Percentiles rank a stretch among this genome's conserved stretches.
Evolutionary conservation across 2,113 vertebrate species (phyloP).

Genomic region (Oncorhynchus gorbuscha): DNA sequence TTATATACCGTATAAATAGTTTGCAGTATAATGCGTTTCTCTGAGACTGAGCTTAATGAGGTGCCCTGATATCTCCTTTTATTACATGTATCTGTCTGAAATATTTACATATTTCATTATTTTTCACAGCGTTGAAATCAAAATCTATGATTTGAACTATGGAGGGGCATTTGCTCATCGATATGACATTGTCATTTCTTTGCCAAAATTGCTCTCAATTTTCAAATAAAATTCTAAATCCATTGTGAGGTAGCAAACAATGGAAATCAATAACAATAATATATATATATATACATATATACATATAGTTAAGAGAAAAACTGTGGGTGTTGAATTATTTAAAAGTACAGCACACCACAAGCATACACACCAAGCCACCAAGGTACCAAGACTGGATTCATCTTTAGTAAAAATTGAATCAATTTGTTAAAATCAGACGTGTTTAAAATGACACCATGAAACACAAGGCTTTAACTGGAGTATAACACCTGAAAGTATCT

Average conservation of each 20-base stretch:
- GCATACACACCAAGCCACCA: slow-evolving; percentile 14
- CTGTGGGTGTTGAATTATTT: slow-evolving; percentile 20
- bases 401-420: slow-evolving; percentile 44
- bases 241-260: slow-evolving; percentile 25
- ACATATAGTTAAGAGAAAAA: background rate
- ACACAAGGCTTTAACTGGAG: background rate
- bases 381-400: slow-evolving; percentile 25
- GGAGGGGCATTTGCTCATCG: slow-evolving; percentile 16
- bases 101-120: slow-evolving; percentile 30
- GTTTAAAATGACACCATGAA: slow-evolving; percentile 22
- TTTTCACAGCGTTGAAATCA: slow-evolving; percentile 28
- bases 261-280: slow-evolving; percentile 13
- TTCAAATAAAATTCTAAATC: slow-evolving; percentile 34
- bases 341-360: slow-evolving; percentile 29
- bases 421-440: slow-evolving; percentile 25
- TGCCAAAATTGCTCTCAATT: slow-evolving; percentile 26
- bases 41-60: background rate
- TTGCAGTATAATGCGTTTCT: slow-evolving; percentile 25
- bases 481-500: background rate
- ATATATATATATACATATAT: too few relatives aligned
- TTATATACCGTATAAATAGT: slow-evolving; percentile 9
- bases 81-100: slow-evolving; percentile 30
- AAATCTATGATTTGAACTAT: slow-evolving; percentile 30
- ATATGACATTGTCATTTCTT: slow-evolving; percentile 33
- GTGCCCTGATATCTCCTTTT: slow-evolving; percentile 9